A percentile compares a stretch with the other conserved stretches of the same genome.
These are phyloP conservation scores for Drosophila conformis DNA, from an alignment of 2,888 invertebrate species.

Conservation along the genomic window DNA sequence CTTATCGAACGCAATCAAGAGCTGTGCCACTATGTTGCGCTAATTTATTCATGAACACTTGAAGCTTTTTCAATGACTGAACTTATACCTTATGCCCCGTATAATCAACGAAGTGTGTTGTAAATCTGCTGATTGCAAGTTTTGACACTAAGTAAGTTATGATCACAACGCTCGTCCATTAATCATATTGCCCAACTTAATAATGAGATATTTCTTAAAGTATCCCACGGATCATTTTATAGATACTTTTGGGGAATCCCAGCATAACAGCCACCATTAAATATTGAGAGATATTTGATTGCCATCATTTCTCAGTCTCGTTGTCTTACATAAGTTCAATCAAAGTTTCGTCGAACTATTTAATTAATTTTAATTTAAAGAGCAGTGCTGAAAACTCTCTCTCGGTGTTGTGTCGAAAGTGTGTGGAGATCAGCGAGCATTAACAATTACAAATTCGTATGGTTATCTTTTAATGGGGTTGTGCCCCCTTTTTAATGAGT, in stretches of 20 bases:
- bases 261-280: not conserved
- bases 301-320: not conserved
- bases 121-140: not conserved
- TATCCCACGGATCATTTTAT: not conserved
- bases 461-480: constrained; percentile 42
- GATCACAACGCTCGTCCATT: not conserved
- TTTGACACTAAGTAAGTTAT: not conserved
- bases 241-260: not conserved
- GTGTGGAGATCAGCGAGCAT: constrained; percentile 27
- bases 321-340: not conserved
- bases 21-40: not conserved
- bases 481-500: constrained; percentile 46
- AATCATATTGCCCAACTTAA: not conserved
- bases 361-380: constrained; percentile 17
- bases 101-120: not conserved
- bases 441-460: constrained; percentile 40
- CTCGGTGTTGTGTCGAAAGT: not conserved
- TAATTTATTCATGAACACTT: constrained; percentile 2
- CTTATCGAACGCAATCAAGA: not conserved
- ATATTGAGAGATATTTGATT: not conserved
- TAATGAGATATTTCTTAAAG: not conserved
- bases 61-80: not conserved
- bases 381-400: not conserved
- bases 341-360: not conserved
- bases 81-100: not conserved